These are phyloP conservation scores for Diachrysia chrysitis DNA, from an alignment of 2,888 invertebrate species.

Conservation along the genomic window DNA sequence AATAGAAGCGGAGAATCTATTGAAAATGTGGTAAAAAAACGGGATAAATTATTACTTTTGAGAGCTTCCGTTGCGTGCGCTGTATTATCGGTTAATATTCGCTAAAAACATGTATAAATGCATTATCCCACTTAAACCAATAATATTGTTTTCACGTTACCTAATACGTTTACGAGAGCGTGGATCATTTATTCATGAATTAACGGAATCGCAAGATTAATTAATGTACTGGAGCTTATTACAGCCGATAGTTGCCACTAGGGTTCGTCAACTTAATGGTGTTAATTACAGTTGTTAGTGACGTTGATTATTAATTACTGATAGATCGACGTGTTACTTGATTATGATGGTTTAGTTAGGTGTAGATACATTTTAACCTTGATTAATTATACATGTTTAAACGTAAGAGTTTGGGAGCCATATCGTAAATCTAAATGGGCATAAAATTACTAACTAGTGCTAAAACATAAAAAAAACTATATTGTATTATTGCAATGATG, in stretches of 20 bases:
- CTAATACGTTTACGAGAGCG: not conserved
- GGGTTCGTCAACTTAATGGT: constrained; percentile 19
- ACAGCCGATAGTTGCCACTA: constrained; percentile 22
- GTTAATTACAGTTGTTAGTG: constrained; percentile 31
- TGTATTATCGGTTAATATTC: too few species aligned
- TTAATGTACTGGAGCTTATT: constrained; percentile 27
- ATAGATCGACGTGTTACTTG: constrained; percentile 8
- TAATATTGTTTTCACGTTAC: not conserved
- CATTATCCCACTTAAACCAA: not conserved
- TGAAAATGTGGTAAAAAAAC: too few species aligned
- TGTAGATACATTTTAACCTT: not conserved
- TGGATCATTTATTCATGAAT: not conserved
- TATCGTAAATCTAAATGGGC: too few species aligned
- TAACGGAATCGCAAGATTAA: constrained; percentile 18
- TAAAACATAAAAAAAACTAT: too few species aligned
- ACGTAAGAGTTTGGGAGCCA: too few species aligned
- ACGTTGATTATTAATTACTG: constrained; percentile 26
- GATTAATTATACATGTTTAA: not conserved
- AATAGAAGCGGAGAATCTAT: too few species aligned
- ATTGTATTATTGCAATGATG: too few species aligned
- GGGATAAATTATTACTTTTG: too few species aligned
- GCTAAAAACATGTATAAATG: too few species aligned
- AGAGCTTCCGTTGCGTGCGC: too few species aligned
- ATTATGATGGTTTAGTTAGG: not conserved
- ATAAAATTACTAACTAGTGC: too few species aligned